phyloP scores from a whole-genome alignment of 2,797 vertebrate species.

The Poeciliopsis paucimaculata region DNA sequence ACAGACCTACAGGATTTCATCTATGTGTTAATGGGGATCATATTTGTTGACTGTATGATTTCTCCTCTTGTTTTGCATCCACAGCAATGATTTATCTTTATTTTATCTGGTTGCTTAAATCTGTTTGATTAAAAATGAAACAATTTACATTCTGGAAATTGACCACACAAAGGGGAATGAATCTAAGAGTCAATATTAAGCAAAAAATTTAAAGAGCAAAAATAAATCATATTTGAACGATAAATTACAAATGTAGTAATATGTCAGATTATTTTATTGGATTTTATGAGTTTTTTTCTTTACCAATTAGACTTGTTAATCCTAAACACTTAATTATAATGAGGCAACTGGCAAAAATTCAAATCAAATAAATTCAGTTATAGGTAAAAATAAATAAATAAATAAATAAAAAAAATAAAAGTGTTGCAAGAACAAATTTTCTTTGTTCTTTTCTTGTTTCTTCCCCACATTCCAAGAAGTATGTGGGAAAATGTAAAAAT shows the following conservation, averaged over 20 bases:
- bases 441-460: no score
- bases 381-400: not conserved
- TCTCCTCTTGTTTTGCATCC: not conserved
- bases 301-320: not conserved
- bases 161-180: not conserved
- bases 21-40: not conserved
- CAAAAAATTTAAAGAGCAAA: not conserved
- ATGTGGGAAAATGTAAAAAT: not conserved
- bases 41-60: not conserved
- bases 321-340: not conserved
- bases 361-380: not conserved
- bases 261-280: not conserved
- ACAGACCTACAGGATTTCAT: not conserved
- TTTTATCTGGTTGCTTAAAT: not conserved
- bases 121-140: not conserved
- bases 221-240: not conserved
- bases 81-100: not conserved
- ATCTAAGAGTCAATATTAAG: not conserved
- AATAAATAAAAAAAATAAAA: not conserved
- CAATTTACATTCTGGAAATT: not conserved
- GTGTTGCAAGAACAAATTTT: not conserved
- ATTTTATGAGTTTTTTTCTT: not conserved
- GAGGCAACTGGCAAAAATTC: not conserved
- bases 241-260: not conserved
- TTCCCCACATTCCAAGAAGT: not conserved